Conservation (phyloP, 1,140 invertebrate genomes). For the Leptopilina clavipes region DNA sequence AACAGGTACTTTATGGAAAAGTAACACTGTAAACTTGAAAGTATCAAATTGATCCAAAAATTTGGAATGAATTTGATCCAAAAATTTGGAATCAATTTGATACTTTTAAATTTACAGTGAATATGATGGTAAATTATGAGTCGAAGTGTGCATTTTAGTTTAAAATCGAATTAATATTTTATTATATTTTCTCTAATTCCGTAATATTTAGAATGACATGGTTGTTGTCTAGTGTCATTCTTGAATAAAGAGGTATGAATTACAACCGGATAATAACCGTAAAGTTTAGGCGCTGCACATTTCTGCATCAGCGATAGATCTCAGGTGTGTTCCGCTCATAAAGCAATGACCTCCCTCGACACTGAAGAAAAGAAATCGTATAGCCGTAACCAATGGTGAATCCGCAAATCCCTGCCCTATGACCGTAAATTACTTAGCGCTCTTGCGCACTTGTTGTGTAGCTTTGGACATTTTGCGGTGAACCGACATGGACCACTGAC, state of each 20-base stretch:
- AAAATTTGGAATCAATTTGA: too few relatives aligned
- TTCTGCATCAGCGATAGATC: not conserved
- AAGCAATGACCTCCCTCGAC: constrained; percentile 44
- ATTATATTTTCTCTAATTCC: not conserved
- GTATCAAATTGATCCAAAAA: too few relatives aligned
- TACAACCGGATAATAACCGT: constrained; percentile 37
- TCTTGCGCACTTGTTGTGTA: constrained; percentile 45
- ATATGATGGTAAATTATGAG: too few relatives aligned
- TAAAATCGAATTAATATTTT: too few relatives aligned
- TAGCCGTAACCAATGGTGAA: constrained; percentile 41
- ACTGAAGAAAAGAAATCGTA: not conserved
- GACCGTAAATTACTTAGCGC: constrained; percentile 52
- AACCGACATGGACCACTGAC: constrained; percentile 46
- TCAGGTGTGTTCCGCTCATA: constrained; percentile 41
- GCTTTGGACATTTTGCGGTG: constrained; percentile 49
- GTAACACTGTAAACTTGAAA: too few relatives aligned
- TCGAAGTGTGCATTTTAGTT: too few relatives aligned
- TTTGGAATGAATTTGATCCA: too few relatives aligned
- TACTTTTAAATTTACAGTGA: too few relatives aligned
- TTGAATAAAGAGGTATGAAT: constrained; percentile 35
- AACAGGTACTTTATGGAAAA: too few relatives aligned
- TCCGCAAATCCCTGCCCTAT: constrained; percentile 50
- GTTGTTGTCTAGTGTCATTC: not conserved
- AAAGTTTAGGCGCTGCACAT: constrained; percentile 1
- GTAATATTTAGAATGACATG: constrained; percentile 24